Percentiles rank a stretch among this genome's conserved stretches.
These are phyloP conservation scores for Cyclophora punctaria DNA, from an alignment of 2,888 invertebrate species.

Conservation along the genomic window DNA sequence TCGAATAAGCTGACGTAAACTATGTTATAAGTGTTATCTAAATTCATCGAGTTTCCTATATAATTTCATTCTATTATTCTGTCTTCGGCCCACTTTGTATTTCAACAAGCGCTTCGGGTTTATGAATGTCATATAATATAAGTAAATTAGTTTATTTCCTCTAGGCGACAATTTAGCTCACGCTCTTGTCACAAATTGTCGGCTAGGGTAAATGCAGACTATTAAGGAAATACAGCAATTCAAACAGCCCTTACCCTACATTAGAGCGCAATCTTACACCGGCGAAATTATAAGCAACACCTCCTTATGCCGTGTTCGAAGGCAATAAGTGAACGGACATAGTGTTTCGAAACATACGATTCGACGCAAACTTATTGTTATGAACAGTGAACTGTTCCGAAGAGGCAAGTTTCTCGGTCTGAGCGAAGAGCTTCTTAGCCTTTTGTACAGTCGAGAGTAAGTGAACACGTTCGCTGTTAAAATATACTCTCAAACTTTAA, in stretches of 20 bases:
- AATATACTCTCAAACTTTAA: no score
- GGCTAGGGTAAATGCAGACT: constrained; percentile 72
- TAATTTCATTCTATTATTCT: constrained; percentile 26
- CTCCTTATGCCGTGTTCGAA: constrained; percentile 60
- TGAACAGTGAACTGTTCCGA: constrained; percentile 2
- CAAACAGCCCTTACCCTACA: constrained; percentile 68
- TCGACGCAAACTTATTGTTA: constrained; percentile 14
- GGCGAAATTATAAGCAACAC: constrained; percentile 72
- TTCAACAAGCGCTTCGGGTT: constrained; percentile 45
- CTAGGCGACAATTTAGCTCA: constrained; percentile 69
- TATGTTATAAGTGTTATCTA: constrained; percentile 5
- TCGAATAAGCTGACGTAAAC: no score
- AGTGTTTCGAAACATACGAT: constrained; percentile 28
- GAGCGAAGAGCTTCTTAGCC: constrained; percentile 5
- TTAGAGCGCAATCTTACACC: constrained; percentile 69
- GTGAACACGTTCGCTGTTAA: no score
- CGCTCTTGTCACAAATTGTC: constrained; percentile 73
- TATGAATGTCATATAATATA: constrained; percentile 60
- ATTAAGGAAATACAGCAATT: constrained; percentile 75
- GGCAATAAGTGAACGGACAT: constrained; percentile 38
- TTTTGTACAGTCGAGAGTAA: constrained; percentile 6
- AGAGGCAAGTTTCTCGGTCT: constrained; percentile 7
- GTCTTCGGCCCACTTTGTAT: constrained; percentile 39
- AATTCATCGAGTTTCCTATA: constrained; percentile 18
- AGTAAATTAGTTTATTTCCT: constrained; percentile 75